Evolutionary conservation across 1,140 invertebrate species (phyloP).

Genomic region (Heterodera carotae): DNA sequence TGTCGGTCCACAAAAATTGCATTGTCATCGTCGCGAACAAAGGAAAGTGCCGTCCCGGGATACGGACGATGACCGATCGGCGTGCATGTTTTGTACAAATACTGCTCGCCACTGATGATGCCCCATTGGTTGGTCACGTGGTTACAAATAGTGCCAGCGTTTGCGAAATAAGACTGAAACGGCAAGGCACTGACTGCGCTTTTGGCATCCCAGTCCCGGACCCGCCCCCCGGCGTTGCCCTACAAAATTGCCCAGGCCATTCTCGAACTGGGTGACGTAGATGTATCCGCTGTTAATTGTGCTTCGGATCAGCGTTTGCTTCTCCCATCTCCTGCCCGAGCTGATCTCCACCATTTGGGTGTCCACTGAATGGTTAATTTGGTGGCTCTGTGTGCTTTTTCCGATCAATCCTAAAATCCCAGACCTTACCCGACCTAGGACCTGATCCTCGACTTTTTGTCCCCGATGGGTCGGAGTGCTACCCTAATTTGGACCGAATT

Average conservation of each 20-base stretch:
- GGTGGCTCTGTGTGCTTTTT: not conserved
- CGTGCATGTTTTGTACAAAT: conserved; percentile 60
- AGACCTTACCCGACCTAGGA: no score
- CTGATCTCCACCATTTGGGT: conserved; percentile 61
- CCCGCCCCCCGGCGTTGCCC: conserved; percentile 35
- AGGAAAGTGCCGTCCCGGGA: conserved; percentile 61
- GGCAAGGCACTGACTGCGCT: no score
- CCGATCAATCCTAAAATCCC: no score
- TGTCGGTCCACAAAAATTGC: conserved; percentile 60
- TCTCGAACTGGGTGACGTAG: conserved; percentile 65
- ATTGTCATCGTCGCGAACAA: conserved; percentile 61
- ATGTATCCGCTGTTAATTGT: conserved; percentile 65
- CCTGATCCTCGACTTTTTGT: no score
- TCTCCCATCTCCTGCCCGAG: conserved; percentile 59
- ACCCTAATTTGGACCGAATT: not conserved
- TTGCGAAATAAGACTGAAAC: conserved; percentile 64
- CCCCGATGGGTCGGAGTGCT: not conserved
- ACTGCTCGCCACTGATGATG: conserved; percentile 65
- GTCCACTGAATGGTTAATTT: conserved; percentile 55
- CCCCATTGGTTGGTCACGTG: conserved; percentile 65
- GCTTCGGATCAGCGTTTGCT: conserved; percentile 63
- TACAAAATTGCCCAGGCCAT: conserved; percentile 66
- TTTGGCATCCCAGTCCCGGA: no score
- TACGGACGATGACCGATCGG: conserved; percentile 65
- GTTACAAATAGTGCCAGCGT: conserved; percentile 61